Percentiles rank a stretch among this genome's conserved stretches.
These are phyloP conservation scores for Sphenopsis melanotis DNA, from an alignment of 2,797 vertebrate genomes.

Conservation along the genomic window DNA sequence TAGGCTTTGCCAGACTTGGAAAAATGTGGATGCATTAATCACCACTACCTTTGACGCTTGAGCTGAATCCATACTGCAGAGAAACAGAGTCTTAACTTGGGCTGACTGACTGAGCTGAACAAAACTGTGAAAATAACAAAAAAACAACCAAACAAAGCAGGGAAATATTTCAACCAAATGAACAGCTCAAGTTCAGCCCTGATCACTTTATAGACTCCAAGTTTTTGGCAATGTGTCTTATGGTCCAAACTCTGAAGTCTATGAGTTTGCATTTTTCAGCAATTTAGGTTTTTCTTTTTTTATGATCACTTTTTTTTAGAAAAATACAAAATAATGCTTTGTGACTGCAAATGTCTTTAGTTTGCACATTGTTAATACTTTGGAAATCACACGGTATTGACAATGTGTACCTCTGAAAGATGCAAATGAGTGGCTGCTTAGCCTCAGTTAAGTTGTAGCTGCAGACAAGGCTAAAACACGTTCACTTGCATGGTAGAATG, in stretches of 20 bases:
- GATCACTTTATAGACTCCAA: background rate
- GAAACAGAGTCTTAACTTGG: background rate
- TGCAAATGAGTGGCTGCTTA: background rate
- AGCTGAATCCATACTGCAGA: background rate
- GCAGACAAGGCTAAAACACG: background rate
- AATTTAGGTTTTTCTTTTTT: background rate
- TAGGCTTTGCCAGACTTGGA: background rate
- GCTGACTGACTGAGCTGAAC: background rate
- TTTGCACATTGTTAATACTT: background rate
- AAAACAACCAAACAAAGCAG: background rate
- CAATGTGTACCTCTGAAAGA: background rate
- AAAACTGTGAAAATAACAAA: background rate
- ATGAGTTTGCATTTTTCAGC: background rate
- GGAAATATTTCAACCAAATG: background rate
- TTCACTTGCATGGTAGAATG: background rate
- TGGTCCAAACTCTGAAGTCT: background rate
- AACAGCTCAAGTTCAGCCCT: background rate
- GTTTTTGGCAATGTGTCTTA: background rate
- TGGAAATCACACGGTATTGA: background rate
- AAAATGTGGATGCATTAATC: background rate
- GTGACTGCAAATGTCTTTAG: background rate
- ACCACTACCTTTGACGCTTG: background rate
- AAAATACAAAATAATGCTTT: background rate
- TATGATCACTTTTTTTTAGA: background rate
- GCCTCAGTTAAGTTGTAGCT: background rate